phyloP scores from a whole-genome alignment of 2,113 vertebrate species.

The Amazona guildingii region DNA sequence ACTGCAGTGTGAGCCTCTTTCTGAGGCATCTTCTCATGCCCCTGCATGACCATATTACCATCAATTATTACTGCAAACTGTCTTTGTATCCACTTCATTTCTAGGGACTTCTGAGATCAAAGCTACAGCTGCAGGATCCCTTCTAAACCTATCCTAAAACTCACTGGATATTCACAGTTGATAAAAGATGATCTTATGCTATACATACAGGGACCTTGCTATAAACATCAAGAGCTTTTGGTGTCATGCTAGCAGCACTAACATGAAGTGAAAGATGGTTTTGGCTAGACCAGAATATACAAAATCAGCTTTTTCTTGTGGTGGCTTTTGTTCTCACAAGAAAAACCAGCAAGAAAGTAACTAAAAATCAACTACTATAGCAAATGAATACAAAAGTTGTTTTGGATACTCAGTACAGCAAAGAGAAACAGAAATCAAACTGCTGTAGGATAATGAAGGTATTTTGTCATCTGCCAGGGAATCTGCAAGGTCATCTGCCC shows the following conservation, averaged over 20 bases:
- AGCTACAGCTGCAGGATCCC: neutral
- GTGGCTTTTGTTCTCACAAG: neutral
- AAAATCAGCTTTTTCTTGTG: neutral
- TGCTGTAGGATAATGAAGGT: neutral
- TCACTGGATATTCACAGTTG: neutral
- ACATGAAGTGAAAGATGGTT: neutral
- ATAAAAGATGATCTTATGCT: neutral
- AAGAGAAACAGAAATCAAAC: neutral
- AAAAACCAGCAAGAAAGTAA: neutral
- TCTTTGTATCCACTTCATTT: neutral
- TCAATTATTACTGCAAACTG: neutral
- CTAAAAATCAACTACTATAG: neutral
- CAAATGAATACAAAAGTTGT: neutral
- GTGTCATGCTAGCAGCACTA: neutral
- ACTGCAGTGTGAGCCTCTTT: neutral
- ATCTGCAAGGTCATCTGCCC: neutral
- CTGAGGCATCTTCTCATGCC: neutral
- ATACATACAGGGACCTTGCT: neutral
- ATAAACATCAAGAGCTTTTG: neutral
- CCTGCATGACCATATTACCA: neutral
- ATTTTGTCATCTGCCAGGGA: neutral
- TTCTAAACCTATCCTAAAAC: neutral
- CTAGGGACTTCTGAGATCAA: neutral
- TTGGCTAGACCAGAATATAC: neutral
- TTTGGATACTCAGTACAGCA: neutral